Conservation (phyloP, 2,888 invertebrate genomes). For the Exocentrus adspersus region DNA sequence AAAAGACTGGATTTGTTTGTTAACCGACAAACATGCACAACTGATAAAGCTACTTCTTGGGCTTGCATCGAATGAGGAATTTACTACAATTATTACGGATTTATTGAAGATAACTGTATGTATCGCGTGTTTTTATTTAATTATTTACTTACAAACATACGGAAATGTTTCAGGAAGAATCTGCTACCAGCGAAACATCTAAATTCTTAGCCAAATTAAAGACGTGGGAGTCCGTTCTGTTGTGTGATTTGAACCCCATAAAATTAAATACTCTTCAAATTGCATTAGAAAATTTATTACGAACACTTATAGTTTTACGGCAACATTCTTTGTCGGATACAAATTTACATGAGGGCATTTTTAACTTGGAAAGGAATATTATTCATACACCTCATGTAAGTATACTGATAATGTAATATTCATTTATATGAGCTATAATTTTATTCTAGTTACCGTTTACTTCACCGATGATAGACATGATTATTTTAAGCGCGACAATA, state of each 20-base stretch:
- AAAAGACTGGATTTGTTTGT: conserved; percentile 24
- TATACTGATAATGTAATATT: conserved; percentile 27
- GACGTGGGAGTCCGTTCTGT: conserved; percentile 54
- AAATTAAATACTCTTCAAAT: conserved; percentile 54
- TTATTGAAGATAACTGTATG: conserved; percentile 54
- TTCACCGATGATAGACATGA: conserved; percentile 52
- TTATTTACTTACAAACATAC: no score
- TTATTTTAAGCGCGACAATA: conserved; percentile 49
- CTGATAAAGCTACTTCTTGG: conserved; percentile 54
- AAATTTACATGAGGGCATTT: conserved; percentile 48
- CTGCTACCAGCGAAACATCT: conserved; percentile 35
- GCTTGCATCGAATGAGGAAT: conserved; percentile 55
- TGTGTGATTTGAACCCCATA: conserved; percentile 53
- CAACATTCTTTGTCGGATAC: conserved; percentile 35
- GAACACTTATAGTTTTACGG: conserved; percentile 44
- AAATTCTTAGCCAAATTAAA: conserved; percentile 44
- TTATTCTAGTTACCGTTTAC: conserved; percentile 55
- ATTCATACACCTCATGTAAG: conserved; percentile 55
- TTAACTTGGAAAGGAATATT: conserved; percentile 52
- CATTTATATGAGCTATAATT: conserved; percentile 2
- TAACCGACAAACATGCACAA: conserved; percentile 53
- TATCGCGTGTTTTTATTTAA: conserved; percentile 1
- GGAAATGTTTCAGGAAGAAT: conserved; percentile 40
- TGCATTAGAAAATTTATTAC: conserved; percentile 50
- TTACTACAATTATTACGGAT: conserved; percentile 49